Evolutionary conservation across 2,888 invertebrate species (phyloP).

Genomic region (Pachymerium ferrugineum): DNA sequence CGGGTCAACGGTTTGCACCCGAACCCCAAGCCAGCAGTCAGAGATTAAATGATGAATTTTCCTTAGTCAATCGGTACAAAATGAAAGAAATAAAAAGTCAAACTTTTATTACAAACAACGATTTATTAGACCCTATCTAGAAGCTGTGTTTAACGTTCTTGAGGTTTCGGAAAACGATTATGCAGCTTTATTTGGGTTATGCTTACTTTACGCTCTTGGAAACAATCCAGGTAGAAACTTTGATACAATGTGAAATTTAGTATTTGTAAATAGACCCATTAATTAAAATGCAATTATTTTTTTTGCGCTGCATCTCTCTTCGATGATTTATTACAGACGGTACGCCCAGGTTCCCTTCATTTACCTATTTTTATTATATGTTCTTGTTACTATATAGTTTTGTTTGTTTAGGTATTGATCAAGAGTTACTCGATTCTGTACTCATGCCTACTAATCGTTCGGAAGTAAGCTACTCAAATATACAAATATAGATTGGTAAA

Average conservation of each 20-base stretch:
- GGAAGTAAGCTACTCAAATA: constrained; percentile 41
- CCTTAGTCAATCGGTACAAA: constrained; percentile 45
- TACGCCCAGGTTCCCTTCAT: neutral
- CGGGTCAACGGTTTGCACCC: neutral
- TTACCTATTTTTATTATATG: neutral
- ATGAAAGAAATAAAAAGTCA: too few species aligned
- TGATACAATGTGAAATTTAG: neutral
- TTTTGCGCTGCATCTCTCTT: neutral
- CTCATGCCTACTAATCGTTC: constrained; percentile 59
- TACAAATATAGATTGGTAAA: neutral
- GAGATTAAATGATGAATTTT: constrained; percentile 42
- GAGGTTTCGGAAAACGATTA: constrained; percentile 92
- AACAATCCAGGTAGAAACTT: constrained; percentile 76
- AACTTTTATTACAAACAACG: too few species aligned
- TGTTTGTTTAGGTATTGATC: constrained; percentile 64
- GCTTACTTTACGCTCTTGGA: constrained; percentile 85
- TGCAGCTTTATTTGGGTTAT: constrained; percentile 80
- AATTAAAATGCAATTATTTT: neutral
- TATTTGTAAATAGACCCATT: neutral
- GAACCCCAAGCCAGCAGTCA: constrained; percentile 36
- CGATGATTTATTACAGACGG: neutral
- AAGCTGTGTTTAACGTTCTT: constrained; percentile 78
- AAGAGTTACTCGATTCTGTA: constrained; percentile 71
- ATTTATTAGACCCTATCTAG: constrained; percentile 69
- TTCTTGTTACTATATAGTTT: neutral